Percentiles rank a stretch among this genome's conserved stretches.
These are phyloP conservation scores for Podarcis muralis DNA, from an alignment of 2,113 vertebrate genomes.

Conservation along the genomic window DNA sequence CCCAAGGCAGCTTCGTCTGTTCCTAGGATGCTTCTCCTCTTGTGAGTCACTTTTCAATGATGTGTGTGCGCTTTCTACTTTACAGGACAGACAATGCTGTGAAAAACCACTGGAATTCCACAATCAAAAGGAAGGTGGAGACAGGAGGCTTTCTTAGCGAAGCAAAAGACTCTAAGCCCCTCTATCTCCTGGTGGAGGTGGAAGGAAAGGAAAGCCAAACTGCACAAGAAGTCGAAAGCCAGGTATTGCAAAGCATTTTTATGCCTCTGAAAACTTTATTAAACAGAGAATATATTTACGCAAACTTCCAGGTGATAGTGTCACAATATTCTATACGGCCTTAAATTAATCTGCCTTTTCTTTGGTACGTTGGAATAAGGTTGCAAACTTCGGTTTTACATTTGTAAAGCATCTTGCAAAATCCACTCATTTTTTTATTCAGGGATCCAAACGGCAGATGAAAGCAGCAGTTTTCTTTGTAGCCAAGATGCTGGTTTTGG, in stretches of 20 bases:
- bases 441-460: background rate
- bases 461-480: background rate
- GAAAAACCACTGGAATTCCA: slow-evolving; percentile 99
- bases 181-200: slow-evolving; percentile 72
- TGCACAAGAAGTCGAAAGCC: slow-evolving; percentile 34
- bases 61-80: background rate
- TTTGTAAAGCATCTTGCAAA: background rate
- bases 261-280: background rate
- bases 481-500: background rate
- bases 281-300: background rate
- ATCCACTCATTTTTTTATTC: background rate
- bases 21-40: background rate
- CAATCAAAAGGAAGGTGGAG: slow-evolving; percentile 96
- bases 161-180: slow-evolving; percentile 72
- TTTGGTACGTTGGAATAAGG: background rate
- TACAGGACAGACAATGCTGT: slow-evolving; percentile 95
- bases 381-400: background rate
- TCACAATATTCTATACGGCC: background rate
- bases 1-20: background rate
- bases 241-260: slow-evolving; percentile 63
- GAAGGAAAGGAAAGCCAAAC: slow-evolving; percentile 82
- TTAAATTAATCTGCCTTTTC: background rate
- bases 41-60: background rate
- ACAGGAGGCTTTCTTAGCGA: slow-evolving; percentile 86
- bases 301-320: background rate